Base-by-base conservation (phyloP, 2,888 invertebrate genomes). In the Monoplex corrugatus region DNA sequence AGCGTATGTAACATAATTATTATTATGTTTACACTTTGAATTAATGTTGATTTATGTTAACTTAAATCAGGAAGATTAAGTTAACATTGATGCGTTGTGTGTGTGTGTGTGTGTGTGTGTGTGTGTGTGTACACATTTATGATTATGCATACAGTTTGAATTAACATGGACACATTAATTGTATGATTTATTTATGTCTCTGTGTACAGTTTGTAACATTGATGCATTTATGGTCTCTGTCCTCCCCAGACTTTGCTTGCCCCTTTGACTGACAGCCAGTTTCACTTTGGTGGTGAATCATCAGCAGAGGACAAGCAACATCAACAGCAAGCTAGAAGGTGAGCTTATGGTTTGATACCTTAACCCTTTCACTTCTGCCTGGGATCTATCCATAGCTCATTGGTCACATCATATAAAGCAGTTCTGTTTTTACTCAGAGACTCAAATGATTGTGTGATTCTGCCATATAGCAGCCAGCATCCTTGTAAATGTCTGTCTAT, bases 241-340 rank as follows among this genome's bases (percentile, higher is more conserved):
- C 43, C 28, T 43, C 28, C 43, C 89, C 97, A 98, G 96, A 98
- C 98, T 96, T 97, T 99, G 86, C 97, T 98, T 89, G 98, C 99
- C 32, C 99, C 99, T 0, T 98, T 99, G 95, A 98, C 99, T 94
- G 99, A 99, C 96, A 98, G 98, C 95, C 98, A 98, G 95, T 98
- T 97, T 92, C 96, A 95, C 87, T 96, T 95, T 92, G 93, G 92
- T 90, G 93, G 93, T 19, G 91, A 91, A 44, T 86, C 89, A 78
- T 89, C 83, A 57, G 91, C 84, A 44, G 84, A 84, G 28, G 84
- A 84, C 10, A 84, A 84, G 38, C 84, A 83, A 32, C 84, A 78
- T 10, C 78, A 78, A 38, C 78, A 91, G 28, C 89, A 91, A 82
- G 63, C 43, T 28, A 89, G 91, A 86, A 85, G 89, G 91, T 90